phyloP scores from a whole-genome alignment of 2,888 invertebrate species.

The Liodrosophila aerea region DNA sequence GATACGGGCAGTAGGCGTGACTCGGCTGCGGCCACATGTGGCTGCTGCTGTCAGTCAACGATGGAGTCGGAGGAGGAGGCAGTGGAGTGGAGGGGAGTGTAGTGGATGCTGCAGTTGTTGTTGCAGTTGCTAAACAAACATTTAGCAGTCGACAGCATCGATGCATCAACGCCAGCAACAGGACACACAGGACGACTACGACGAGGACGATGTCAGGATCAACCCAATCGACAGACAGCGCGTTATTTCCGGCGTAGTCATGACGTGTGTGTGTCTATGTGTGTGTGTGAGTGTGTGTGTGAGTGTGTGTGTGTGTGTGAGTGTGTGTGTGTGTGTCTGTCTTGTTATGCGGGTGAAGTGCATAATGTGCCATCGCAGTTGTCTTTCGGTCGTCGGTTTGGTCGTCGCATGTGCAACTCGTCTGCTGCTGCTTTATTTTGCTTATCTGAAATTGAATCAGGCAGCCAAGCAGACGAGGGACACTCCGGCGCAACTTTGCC shows the following conservation, averaged over 20 bases:
- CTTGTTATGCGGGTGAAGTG: conserved; percentile 67
- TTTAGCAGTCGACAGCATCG: conserved; percentile 74
- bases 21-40: conserved; percentile 56
- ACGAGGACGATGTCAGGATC: conserved; percentile 10
- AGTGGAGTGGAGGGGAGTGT: not conserved
- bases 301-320: conserved; percentile 6
- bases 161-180: conserved; percentile 67
- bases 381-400: conserved; percentile 61
- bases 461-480: conserved; percentile 62
- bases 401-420: conserved; percentile 1
- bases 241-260: conserved; percentile 60
- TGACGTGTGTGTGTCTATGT: conserved; percentile 10
- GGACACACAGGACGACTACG: not conserved
- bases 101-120: conserved; percentile 20
- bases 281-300: not conserved
- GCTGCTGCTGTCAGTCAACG: conserved; percentile 62
- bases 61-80: conserved; percentile 23
- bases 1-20: conserved; percentile 60
- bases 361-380: conserved; percentile 74
- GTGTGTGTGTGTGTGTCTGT: conserved; percentile 18
- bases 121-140: conserved; percentile 76
- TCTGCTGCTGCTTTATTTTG: conserved; percentile 65
- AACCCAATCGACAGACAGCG: conserved; percentile 47
- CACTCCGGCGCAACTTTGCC: conserved; percentile 45
- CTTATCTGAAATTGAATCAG: conserved; percentile 79